Conservation (phyloP, 2,113 vertebrate species). For the Chaenocephalus aceratus region DNA sequence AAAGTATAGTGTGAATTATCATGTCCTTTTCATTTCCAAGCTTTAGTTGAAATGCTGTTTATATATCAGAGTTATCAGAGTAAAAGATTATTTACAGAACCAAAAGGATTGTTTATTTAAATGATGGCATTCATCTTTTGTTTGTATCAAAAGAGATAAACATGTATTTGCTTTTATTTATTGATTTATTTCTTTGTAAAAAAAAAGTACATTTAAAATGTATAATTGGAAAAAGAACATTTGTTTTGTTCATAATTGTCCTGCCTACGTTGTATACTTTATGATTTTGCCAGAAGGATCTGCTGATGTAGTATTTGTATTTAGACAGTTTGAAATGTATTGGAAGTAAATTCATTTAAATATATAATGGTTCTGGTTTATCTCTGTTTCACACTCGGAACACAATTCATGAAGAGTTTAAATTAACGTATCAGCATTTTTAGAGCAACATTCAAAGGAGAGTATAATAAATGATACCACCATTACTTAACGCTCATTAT, state of each 20-base stretch:
- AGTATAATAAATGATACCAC: background rate
- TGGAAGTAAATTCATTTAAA: slow-evolving; percentile 22
- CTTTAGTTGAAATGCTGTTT: background rate
- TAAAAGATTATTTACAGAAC: background rate
- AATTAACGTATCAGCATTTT: background rate
- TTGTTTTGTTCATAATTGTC: background rate
- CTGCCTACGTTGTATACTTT: too few species aligned
- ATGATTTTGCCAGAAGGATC: too few species aligned
- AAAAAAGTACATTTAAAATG: background rate
- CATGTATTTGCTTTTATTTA: background rate
- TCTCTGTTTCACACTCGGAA: background rate
- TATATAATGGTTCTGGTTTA: background rate
- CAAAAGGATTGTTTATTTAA: background rate
- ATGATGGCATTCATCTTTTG: background rate
- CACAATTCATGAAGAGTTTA: background rate
- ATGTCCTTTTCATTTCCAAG: background rate
- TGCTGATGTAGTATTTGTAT: too few species aligned
- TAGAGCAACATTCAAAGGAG: background rate
- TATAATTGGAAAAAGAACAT: background rate
- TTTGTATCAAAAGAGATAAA: background rate
- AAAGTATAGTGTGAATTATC: background rate
- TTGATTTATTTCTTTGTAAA: background rate
- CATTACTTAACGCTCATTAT: background rate
- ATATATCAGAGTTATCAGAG: background rate
- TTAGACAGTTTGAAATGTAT: background rate